These are phyloP conservation scores for mouse (Mus musculus) DNA, from an alignment of 2,113 vertebrate species.

Conservation along the genomic window GRCm39 chr5:108014501-108015000, in stretches of 20 bases:
- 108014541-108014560: conserved; percentile 8
- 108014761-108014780: background rate
- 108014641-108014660: background rate
- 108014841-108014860: background rate
- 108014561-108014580: background rate
- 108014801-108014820: background rate
- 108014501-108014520: conserved; percentile 14
- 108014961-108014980: background rate
- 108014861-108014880: background rate
- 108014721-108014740: background rate
- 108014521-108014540: conserved; percentile 1
- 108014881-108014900: background rate
- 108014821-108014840: background rate
- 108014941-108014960: background rate
- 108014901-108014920: background rate
- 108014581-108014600: background rate
- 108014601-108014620: background rate
- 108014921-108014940: background rate
- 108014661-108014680: background rate
- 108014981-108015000: background rate
- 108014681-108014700: background rate
- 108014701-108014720: background rate
- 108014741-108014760: background rate
- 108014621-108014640: background rate
- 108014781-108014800: background rate